A percentile compares a stretch with the other conserved stretches of the same genome.
Evolutionary conservation across 2,797 vertebrate species (phyloP).

Genomic region (Smutsia gigantea): DNA sequence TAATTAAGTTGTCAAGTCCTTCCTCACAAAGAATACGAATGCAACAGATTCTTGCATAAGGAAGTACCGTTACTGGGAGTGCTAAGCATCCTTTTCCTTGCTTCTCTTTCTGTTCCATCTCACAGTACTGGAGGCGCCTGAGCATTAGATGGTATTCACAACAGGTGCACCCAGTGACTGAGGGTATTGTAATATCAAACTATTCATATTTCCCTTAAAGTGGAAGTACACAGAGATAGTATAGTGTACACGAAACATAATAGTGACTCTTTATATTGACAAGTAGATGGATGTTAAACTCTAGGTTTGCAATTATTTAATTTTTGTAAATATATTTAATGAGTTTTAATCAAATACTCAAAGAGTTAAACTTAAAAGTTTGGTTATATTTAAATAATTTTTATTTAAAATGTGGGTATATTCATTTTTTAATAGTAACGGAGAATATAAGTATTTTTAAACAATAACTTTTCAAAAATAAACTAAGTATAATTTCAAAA

Average conservation of each 20-base stretch:
- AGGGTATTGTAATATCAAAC: not conserved
- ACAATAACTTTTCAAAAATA: not conserved
- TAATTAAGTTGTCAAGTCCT: slow-evolving; percentile 58
- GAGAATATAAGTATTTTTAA: not conserved
- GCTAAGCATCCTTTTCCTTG: not conserved
- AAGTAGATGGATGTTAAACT: not conserved
- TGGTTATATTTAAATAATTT: slow-evolving; percentile 2
- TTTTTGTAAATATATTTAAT: not conserved
- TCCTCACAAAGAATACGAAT: slow-evolving; percentile 6
- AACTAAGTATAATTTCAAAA: slow-evolving; percentile 24
- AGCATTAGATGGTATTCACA: not conserved
- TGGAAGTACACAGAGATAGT: not conserved
- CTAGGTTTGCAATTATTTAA: not conserved
- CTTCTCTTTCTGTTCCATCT: not conserved
- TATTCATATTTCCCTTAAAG: not conserved
- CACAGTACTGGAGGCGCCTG: not conserved
- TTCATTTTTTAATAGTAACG: not conserved
- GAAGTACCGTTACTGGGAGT: not conserved
- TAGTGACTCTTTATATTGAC: not conserved
- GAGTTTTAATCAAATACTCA: slow-evolving; percentile 2
- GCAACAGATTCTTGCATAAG: not conserved
- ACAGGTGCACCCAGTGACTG: not conserved
- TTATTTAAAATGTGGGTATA: not conserved
- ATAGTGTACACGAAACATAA: not conserved
- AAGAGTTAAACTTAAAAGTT: not conserved